A percentile compares a stretch with the other conserved stretches of the same genome.
phyloP scores from a whole-genome alignment of 1,140 invertebrate species.

The Planococcus citri region DNA sequence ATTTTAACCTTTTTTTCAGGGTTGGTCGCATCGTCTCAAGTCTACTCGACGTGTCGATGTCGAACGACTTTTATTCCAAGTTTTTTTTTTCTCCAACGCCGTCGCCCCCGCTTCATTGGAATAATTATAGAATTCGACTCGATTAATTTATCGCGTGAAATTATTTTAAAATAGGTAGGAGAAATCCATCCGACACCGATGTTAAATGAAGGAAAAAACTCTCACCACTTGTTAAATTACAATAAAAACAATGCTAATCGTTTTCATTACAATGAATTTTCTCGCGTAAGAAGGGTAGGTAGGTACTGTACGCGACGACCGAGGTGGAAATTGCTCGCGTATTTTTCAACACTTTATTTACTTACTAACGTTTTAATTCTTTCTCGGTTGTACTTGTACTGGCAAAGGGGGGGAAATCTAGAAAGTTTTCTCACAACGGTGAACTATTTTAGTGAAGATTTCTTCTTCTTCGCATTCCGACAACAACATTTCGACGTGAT shows the following conservation, averaged over 20 bases:
- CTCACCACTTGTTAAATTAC: neutral
- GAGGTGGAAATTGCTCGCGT: neutral
- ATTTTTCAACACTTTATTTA: too few species aligned
- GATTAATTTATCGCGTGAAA: neutral
- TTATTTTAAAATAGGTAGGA: neutral
- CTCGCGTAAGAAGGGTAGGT: too few species aligned
- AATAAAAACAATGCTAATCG: slow-evolving; percentile 4
- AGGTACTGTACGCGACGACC: too few species aligned
- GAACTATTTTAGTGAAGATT: too few species aligned
- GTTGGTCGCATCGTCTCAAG: neutral
- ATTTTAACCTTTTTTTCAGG: neutral
- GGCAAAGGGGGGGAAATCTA: too few species aligned
- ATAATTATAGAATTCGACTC: slow-evolving; percentile 3
- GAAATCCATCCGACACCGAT: neutral
- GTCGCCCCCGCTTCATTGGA: too few species aligned
- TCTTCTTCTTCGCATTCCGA: neutral
- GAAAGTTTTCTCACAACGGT: too few species aligned
- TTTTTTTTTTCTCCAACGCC: neutral
- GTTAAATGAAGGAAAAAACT: slow-evolving; percentile 1
- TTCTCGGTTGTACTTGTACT: too few species aligned
- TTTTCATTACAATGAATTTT: neutral
- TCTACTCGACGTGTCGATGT: neutral
- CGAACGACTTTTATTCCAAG: neutral
- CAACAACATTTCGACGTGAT: neutral
- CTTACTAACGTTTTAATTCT: too few species aligned